Base-by-base conservation (phyloP, 2,113 vertebrate species). In the Australoheros scitulus region DNA sequence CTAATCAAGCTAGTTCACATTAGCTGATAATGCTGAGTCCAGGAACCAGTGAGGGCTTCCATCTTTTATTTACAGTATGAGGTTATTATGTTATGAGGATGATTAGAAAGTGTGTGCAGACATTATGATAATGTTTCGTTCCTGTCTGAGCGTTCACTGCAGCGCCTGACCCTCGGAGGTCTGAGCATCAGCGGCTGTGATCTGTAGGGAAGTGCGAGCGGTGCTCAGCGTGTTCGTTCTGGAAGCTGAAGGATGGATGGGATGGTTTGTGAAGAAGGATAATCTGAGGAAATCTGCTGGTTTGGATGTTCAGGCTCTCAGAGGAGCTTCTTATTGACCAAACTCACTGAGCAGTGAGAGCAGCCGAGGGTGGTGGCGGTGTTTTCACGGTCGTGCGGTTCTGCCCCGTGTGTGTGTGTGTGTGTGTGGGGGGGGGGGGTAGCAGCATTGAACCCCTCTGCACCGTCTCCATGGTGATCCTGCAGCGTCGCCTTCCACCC, bases 381-480 rank as follows among this genome's bases (percentile, higher is more conserved):
- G 43, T 13, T 47, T 47, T 47, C 43, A 47, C 11, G 24, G 65
- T 52, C 65, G 52, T 52, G 47, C 29, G 65, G 32, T 50, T 32
- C 65, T 32, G 26, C 26, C 47, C 24, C 9, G 29, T 29, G 29
- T 29, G 29, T 29, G 29, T 29, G 29, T 29, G 29, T 29, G 29
- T 29, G 29, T 29, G 29, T 29, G 29, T 5, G 29, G 1, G 29
- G 3, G 29, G 29, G 29, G 70, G 72, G 52, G 56, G 34, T 36
- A 26, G 41, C 85, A 90, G 36, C 87, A 89, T 77, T 85, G 86
- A 52, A 50, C 4, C 14, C 8, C 9, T 47, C 57, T 34, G 4
- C 59, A 26, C 65, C 5, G 81, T 89, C 18, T 87, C 87, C 83
- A 72, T 89, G 88, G 82, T 72, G 24, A 90, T 79, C 77, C 77